Percentiles rank a stretch among this genome's conserved stretches.
Evolutionary conservation across 2,888 invertebrate genomes (phyloP).

Genomic region (Sarcophaga variegata): DNA sequence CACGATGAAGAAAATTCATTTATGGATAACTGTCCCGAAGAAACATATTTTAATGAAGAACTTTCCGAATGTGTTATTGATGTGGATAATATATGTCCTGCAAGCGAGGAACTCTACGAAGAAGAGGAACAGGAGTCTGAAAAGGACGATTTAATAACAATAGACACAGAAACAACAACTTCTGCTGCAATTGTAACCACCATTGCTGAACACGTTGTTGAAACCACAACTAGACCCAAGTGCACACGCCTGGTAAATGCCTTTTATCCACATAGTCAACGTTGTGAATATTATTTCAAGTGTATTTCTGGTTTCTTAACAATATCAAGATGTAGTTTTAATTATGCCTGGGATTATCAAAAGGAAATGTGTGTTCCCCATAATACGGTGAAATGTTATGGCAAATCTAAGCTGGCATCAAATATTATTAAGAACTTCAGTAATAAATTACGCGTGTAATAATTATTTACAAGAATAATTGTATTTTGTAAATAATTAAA

Average conservation of each 20-base stretch:
- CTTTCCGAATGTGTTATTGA: slow-evolving; percentile 74
- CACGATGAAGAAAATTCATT: slow-evolving; percentile 72
- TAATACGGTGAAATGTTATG: slow-evolving; percentile 71
- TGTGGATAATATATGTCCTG: slow-evolving; percentile 71
- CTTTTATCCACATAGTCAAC: slow-evolving; percentile 73
- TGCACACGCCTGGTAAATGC: slow-evolving; percentile 62
- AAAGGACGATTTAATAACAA: background rate
- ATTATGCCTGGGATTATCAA: slow-evolving; percentile 75
- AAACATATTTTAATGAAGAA: slow-evolving; percentile 74
- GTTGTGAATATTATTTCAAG: slow-evolving; percentile 77
- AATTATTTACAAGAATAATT: background rate
- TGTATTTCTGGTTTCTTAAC: slow-evolving; percentile 75
- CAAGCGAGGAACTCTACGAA: background rate
- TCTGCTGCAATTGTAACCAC: background rate
- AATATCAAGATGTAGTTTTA: slow-evolving; percentile 75
- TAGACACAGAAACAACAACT: background rate
- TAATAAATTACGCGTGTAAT: background rate
- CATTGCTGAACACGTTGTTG: background rate
- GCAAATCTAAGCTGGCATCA: background rate
- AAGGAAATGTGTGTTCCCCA: slow-evolving; percentile 73
- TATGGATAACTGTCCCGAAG: slow-evolving; percentile 73
- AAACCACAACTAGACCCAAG: slow-evolving; percentile 28
- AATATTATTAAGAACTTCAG: background rate
- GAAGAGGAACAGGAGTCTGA: slow-evolving; percentile 21
- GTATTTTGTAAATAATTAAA: background rate